Base-by-base conservation (phyloP, 2,888 invertebrate species). In the Acanthosoma haemorrhoidale region DNA sequence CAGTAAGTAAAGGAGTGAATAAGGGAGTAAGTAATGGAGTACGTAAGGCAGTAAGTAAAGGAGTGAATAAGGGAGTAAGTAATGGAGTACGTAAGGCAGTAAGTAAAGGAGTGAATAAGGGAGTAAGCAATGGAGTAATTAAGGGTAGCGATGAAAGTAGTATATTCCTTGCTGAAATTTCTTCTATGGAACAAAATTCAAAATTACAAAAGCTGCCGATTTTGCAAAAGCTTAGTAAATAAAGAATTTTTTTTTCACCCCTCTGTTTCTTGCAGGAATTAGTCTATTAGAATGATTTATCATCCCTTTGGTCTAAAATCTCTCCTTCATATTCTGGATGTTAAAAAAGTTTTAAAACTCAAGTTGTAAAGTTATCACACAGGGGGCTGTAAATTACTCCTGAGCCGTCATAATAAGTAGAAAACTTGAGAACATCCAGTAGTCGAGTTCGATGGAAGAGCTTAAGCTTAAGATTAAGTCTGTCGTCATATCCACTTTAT, bases 291-390 rank as follows among this genome's bases (percentile, higher is more conserved):
- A 61, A 61, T 61, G 61, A 61, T 61, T 34, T 61, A 61, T 61
- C 21, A 18, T 61, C 16, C 61, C 61, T 34, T 16, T 11, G 36
- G 36, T 16, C 61, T 36, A 36, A 32, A 32, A 61, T 61, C 36
- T 36, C n/a, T 36, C 61, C 61, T 21, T 32, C 34, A 16, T 51
- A 51, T 36, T 61, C 61, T 61, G 51, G 16, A 38, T 63, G 13
- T 31, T 29, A 63, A 38, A 38, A 63, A 63, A 63, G 38, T 63
- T 63, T 61, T 63, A 39, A 39, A 41, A 25, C 29, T 63, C 21
- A 15, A 63, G 63, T 63, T 63, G 41, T 63, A 39, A 63, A 63
- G 25, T 63, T 61, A 61, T 39, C 38, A 63, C 39, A 63, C 63
- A 63, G 38, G 63, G 25, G 51, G 39, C 63, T 25, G 63, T 63